These are phyloP conservation scores for Anthopleura xanthogrammica DNA, from an alignment of 92 coral and sea anemone species.

Conservation along the genomic window DNA sequence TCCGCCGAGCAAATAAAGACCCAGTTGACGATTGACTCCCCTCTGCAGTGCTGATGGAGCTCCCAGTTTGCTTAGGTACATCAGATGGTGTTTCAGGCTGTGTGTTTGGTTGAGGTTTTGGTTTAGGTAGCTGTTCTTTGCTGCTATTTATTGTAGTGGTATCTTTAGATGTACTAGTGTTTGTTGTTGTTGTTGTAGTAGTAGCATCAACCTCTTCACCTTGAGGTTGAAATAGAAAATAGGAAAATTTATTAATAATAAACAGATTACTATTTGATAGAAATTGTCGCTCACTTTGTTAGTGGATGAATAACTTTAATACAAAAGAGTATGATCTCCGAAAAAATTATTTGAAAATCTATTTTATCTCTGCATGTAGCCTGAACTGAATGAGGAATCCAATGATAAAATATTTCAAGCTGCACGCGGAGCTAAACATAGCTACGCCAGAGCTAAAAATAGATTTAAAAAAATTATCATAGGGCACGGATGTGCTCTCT, in stretches of 20 bases:
- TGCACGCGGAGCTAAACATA: too few relatives aligned
- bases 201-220: background rate
- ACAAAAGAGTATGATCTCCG: too few relatives aligned
- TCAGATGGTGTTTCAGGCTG: conserved; percentile 20
- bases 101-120: background rate
- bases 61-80: background rate
- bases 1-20: conserved; percentile 49
- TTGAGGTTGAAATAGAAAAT: background rate
- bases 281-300: too few relatives aligned
- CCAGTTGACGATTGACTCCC: conserved; percentile 10
- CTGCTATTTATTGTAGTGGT: background rate
- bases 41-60: background rate
- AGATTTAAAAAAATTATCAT: too few relatives aligned
- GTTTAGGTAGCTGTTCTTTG: background rate
- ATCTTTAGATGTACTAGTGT: background rate
- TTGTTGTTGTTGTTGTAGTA: background rate
- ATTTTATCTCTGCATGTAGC: too few relatives aligned
- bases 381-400: too few relatives aligned
- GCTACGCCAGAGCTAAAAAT: too few relatives aligned
- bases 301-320: too few relatives aligned
- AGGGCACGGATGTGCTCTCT: too few relatives aligned
- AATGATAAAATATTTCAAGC: too few relatives aligned
- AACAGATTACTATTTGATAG: too few relatives aligned
- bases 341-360: too few relatives aligned
- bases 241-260: background rate